Conservation (phyloP, 2,113 vertebrate genomes). For the Sciurus niger region DNA sequence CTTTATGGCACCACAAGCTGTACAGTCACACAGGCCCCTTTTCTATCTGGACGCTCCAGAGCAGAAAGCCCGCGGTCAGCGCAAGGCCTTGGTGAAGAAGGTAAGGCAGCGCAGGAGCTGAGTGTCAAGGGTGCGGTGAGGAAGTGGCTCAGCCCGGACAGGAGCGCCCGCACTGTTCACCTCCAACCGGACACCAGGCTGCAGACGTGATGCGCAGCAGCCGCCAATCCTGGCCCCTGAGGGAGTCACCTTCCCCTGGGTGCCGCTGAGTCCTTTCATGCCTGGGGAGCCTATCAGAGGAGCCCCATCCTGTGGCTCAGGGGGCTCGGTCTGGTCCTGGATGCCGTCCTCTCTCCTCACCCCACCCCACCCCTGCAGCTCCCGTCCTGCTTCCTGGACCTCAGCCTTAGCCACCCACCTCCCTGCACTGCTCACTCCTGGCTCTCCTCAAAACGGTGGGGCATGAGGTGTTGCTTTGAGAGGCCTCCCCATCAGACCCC, state of each 20-base stretch:
- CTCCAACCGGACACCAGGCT: too few species aligned
- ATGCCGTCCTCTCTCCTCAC: background rate
- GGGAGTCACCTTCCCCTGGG: accelerated
- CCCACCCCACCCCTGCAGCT: background rate
- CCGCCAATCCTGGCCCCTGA: accelerated
- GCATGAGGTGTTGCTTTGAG: background rate
- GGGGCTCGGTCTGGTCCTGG: background rate
- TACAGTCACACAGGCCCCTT: background rate
- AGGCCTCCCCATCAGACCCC: background rate
- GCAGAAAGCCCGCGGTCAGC: background rate
- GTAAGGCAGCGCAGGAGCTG: too few species aligned
- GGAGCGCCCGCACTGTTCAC: background rate
- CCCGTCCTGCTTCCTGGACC: too few species aligned
- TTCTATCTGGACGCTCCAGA: background rate
- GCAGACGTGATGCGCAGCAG: background rate
- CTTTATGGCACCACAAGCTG: background rate
- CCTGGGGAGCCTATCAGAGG: accelerated
- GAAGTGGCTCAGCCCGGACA: background rate
- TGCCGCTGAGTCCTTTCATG: too few species aligned
- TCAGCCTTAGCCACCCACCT: background rate
- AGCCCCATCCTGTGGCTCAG: too few species aligned
- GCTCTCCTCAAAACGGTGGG: background rate
- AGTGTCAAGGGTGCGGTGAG: background rate
- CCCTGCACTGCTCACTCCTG: background rate
- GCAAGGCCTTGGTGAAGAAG: background rate